Percentiles rank a stretch among this genome's conserved stretches.
phyloP scores from a whole-genome alignment of 2,113 vertebrate genomes.

The Morone saxatilis region DNA sequence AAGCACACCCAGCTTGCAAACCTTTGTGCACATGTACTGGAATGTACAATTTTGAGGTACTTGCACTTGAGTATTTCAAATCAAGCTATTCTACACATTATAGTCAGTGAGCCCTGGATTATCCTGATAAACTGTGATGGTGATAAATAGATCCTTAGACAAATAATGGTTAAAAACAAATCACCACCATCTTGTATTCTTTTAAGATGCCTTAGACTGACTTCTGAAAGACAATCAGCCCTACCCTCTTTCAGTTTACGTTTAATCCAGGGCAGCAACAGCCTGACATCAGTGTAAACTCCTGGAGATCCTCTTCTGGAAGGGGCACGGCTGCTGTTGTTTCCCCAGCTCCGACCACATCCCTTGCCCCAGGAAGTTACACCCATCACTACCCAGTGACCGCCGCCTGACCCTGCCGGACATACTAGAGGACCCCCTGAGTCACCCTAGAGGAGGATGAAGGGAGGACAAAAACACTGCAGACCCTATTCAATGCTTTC shows the following conservation, averaged over 20 bases:
- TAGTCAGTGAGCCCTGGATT: background rate
- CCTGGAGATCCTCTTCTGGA: constrained; percentile 87
- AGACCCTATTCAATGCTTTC: background rate
- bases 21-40: too few species aligned
- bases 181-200: background rate
- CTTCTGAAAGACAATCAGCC: background rate
- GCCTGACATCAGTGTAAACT: constrained; percentile 87
- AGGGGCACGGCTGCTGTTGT: constrained; percentile 77
- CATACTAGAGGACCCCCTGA: constrained; percentile 91
- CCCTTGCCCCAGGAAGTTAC: constrained; percentile 93
- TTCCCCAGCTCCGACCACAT: constrained; percentile 89
- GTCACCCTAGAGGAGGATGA: constrained; percentile 84
- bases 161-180: background rate
- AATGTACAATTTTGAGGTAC: too few species aligned
- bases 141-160: background rate
- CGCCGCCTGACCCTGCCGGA: constrained; percentile 74
- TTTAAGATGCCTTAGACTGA: too few species aligned
- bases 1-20: too few species aligned
- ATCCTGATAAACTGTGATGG: background rate
- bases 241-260: constrained; percentile 70
- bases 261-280: constrained; percentile 88
- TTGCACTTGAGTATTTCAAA: too few species aligned
- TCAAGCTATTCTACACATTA: background rate
- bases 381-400: constrained; percentile 86
- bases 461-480: background rate